Conservation (phyloP, 1,140 invertebrate genomes). For the Centruroides vittatus region DNA sequence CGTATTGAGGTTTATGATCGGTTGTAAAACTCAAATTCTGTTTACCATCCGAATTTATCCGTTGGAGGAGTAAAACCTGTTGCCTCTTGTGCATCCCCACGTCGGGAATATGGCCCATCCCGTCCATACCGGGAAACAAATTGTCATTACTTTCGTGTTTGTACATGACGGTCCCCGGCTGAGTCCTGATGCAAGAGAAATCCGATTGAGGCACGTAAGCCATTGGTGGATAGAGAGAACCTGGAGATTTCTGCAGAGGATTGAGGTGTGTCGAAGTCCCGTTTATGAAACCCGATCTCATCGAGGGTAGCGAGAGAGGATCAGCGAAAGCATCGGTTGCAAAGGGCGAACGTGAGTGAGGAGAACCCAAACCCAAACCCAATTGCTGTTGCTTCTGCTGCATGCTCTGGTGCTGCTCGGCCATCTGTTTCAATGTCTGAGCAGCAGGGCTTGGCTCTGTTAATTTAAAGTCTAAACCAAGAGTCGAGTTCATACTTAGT, state of each 20-base stretch:
- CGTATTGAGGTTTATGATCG: neutral
- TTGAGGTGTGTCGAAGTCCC: neutral
- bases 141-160: no score
- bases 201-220: slow-evolving; percentile 21
- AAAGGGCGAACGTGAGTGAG: slow-evolving; percentile 6
- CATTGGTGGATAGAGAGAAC: slow-evolving; percentile 1
- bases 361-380: neutral
- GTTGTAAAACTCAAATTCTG: no score
- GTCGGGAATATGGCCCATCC: no score
- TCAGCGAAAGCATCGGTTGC: slow-evolving; percentile 7
- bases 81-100: no score
- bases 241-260: slow-evolving; percentile 1
- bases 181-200: neutral
- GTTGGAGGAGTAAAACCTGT: no score
- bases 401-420: slow-evolving; percentile 86
- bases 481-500: neutral
- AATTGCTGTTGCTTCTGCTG: slow-evolving; percentile 32
- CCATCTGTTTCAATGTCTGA: slow-evolving; percentile 88
- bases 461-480: slow-evolving; percentile 23
- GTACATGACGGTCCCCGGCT: neutral
- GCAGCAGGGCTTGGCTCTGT: slow-evolving; percentile 55
- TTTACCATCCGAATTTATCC: no score
- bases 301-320: slow-evolving; percentile 1
- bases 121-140: no score
- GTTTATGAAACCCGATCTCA: slow-evolving; percentile 4